A percentile compares a stretch with the other conserved stretches of the same genome.
Evolutionary conservation across 2,113 vertebrate species (phyloP).

Genomic region (Varanus komodoensis): DNA sequence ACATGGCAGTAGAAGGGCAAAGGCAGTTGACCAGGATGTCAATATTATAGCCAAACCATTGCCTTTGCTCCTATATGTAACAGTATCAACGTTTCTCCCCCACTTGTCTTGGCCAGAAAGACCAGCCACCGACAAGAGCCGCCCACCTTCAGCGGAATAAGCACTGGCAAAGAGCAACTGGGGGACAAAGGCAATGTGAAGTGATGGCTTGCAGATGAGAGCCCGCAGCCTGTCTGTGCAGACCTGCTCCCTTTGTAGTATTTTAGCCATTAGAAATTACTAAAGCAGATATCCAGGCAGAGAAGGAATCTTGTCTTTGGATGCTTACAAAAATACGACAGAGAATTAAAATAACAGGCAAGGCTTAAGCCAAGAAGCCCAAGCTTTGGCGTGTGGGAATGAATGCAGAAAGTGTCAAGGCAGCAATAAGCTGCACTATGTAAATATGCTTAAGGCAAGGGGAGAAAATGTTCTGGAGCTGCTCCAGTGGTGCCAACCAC

Average conservation of each 20-base stretch:
- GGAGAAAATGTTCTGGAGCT: slow-evolving; percentile 60
- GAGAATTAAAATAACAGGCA: slow-evolving; percentile 25
- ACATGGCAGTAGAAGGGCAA: background rate
- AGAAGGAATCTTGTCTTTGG: slow-evolving; percentile 39
- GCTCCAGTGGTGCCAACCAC: slow-evolving; percentile 61
- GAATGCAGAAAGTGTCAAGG: slow-evolving; percentile 57
- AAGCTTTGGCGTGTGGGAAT: slow-evolving; percentile 42
- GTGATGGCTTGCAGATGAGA: slow-evolving; percentile 66
- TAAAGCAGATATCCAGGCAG: slow-evolving; percentile 67
- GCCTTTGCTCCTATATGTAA: background rate
- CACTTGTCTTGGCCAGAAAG: background rate
- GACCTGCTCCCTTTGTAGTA: slow-evolving; percentile 55
- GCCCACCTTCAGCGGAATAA: background rate
- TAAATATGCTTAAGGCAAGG: slow-evolving; percentile 57
- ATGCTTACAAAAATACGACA: slow-evolving; percentile 54
- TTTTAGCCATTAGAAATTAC: slow-evolving; percentile 63
- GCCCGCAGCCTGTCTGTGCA: slow-evolving; percentile 55
- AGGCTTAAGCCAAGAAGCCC: slow-evolving; percentile 29
- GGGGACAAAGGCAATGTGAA: slow-evolving; percentile 27
- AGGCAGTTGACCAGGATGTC: background rate
- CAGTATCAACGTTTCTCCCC: background rate
- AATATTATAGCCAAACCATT: background rate
- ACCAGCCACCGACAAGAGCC: background rate
- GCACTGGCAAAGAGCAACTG: background rate
- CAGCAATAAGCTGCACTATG: slow-evolving; percentile 65